A percentile compares a stretch with the other conserved stretches of the same genome.
phyloP scores from a whole-genome alignment of 2,797 vertebrate genomes.

The Ptychobarbus kaznakovi region DNA sequence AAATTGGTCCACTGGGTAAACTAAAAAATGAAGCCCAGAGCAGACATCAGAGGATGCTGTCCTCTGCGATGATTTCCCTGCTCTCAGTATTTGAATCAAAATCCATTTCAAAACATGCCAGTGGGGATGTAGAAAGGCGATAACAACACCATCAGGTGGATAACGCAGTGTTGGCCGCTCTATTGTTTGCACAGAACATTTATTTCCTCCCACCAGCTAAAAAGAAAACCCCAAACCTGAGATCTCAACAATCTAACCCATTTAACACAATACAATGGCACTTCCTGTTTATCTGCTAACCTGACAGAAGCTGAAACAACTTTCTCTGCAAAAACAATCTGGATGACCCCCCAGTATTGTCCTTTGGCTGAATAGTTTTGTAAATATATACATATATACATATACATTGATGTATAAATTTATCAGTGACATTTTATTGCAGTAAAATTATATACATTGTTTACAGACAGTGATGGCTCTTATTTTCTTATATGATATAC shows the following conservation, averaged over 20 bases:
- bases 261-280: constrained; percentile 2
- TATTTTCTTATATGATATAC: neutral
- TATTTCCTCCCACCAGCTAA: constrained; percentile 41
- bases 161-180: neutral
- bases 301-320: constrained; percentile 5
- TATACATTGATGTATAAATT: neutral
- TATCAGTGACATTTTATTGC: neutral
- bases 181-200: constrained; percentile 38
- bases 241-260: constrained; percentile 4
- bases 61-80: constrained; percentile 6
- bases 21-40: constrained; percentile 34
- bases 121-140: constrained; percentile 27
- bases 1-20: constrained; percentile 51
- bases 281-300: constrained; percentile 1
- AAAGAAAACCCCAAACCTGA: constrained; percentile 12
- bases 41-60: constrained; percentile 45
- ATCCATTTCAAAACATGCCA: constrained; percentile 34
- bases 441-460: neutral
- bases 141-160: constrained; percentile 40
- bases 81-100: constrained; percentile 23
- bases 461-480: too few species aligned
- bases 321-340: constrained; percentile 2
- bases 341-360: neutral
- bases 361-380: neutral
- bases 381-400: neutral